phyloP scores from a whole-genome alignment of 64 coral and sea anemone genomes.

The Montipora cactus region DNA sequence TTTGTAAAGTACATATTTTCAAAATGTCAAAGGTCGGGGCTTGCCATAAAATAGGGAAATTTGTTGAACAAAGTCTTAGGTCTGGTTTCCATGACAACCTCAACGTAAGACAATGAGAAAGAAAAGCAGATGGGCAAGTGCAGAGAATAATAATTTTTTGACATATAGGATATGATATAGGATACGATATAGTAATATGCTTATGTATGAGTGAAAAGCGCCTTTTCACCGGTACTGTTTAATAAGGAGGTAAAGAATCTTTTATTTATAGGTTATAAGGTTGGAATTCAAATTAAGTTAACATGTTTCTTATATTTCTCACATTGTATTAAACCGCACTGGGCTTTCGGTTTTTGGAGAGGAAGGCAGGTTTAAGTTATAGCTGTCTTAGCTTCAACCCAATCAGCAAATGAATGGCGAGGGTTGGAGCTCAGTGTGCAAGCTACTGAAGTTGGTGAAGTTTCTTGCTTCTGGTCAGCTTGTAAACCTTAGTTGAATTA shows the following conservation, averaged over 20 bases:
- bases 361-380: not conserved
- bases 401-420: not conserved
- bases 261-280: slow-evolving; percentile 8
- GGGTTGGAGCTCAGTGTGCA: too few species aligned
- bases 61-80: not conserved
- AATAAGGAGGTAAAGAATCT: not conserved
- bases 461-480: too few species aligned
- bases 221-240: too few species aligned
- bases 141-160: too few species aligned
- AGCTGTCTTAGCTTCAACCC: not conserved
- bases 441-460: too few species aligned
- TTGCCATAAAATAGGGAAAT: not conserved
- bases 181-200: too few species aligned
- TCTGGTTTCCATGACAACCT: not conserved
- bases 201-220: too few species aligned
- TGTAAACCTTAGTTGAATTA: too few species aligned
- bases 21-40: not conserved
- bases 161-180: too few species aligned
- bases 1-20: too few species aligned
- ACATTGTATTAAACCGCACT: not conserved
- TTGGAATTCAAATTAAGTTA: not conserved
- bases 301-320: not conserved
- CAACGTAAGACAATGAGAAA: not conserved
- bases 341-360: not conserved
- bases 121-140: not conserved